These are phyloP conservation scores for Saccopteryx leptura DNA, from an alignment of 2,113 vertebrate genomes.

Conservation along the genomic window DNA sequence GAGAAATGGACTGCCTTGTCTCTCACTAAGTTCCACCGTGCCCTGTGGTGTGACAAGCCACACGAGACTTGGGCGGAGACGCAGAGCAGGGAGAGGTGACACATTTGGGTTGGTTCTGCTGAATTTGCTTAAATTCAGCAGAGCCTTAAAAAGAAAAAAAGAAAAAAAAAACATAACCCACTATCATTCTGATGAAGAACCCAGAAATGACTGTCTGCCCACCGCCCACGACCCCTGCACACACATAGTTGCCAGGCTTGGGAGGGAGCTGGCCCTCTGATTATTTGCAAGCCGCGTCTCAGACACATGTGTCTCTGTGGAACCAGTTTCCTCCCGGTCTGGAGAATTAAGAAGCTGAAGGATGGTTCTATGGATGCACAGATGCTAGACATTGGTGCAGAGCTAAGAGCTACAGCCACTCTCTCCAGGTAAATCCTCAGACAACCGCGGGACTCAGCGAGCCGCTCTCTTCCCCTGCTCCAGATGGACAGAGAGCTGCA, in stretches of 20 bases:
- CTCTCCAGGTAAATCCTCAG: not conserved
- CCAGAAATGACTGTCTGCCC: not conserved
- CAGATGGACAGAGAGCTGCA: not conserved
- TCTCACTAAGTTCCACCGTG: not conserved
- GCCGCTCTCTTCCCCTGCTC: not conserved
- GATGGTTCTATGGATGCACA: conserved; percentile 1
- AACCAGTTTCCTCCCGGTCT: conserved; percentile 66
- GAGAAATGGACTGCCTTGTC: not conserved
- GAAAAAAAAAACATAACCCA: not conserved
- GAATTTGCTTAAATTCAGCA: not conserved
- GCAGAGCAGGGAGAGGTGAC: not conserved
- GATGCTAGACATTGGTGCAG: not conserved
- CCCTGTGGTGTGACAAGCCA: not conserved
- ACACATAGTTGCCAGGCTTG: conserved; percentile 39
- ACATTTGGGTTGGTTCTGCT: not conserved
- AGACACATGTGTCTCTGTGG: conserved; percentile 56
- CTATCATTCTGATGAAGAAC: not conserved
- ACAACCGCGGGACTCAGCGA: not conserved
- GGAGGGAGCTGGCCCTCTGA: conserved; percentile 19
- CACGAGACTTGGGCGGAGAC: not conserved
- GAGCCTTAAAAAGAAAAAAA: no score
- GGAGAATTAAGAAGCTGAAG: conserved; percentile 59
- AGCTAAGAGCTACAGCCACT: not conserved
- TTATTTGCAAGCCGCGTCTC: not conserved
- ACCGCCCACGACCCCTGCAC: no score